Evolutionary conservation across 2,888 invertebrate species (phyloP), one percentile per base, ranked within the genome.

Genomic region (Hymenopus coronatus): DNA sequence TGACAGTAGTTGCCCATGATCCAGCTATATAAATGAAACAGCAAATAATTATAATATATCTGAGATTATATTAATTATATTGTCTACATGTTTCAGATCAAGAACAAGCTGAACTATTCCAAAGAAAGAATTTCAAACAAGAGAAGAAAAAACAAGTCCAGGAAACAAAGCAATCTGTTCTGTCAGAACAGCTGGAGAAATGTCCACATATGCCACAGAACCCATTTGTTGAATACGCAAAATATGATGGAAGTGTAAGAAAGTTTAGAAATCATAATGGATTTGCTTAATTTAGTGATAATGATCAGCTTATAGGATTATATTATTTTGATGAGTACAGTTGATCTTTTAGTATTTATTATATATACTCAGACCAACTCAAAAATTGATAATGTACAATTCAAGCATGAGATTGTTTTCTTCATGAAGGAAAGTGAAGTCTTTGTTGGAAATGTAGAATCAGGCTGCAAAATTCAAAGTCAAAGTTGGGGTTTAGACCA

Each of bases 161-260:
- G 87, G 0, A 91, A 90, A 90, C 92, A 91, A 92, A 93, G 91
- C 94, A 93, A 91, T 98, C 98, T 40, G 93, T 96, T 90, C 93
- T 99, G 84, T 94, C 97, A 0, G 95, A 97, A 91, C 96, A 97
- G 91, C 93, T 99, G 85, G 95, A 96, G 91, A 96, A 96, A 91
- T 97, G 96, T 91, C 97, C 97, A 0, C 95, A 96, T 91, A 94
- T 97, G 90, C 97, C 97, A 0, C 96, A 96, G 92, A 98, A 98
- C 93, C 98, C 98, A 88, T 99, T 97, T 93, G 95, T 97, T 90
- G 97, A 97, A 92, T 99, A 96, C 94, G 97, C 98, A 4, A 97
- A 97, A 93, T 99, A 97, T 93, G 98, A 99, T 94, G 98, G 98
- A 90, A 97, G 96, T 90, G 96, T 92, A 91, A 91, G 91, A 90